Conservation (phyloP, 2,113 vertebrate genomes). For the Nesospiza acunhae region DNA sequence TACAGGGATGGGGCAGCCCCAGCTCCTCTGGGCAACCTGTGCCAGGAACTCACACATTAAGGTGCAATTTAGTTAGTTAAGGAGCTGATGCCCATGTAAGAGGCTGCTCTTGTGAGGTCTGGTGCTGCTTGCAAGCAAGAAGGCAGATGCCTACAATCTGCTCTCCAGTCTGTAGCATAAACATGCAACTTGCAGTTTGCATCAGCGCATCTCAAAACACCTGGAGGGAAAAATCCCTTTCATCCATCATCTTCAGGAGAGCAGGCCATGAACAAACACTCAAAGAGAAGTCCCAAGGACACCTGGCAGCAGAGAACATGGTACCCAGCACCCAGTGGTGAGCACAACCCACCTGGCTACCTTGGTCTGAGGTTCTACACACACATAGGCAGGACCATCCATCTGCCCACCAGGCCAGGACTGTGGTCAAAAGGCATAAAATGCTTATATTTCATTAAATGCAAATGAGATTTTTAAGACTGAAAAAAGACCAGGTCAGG, state of each 20-base stretch:
- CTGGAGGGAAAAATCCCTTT: neutral
- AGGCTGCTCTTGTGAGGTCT: neutral
- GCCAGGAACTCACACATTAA: neutral
- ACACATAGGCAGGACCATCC: neutral
- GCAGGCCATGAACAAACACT: neutral
- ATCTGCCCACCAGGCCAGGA: neutral
- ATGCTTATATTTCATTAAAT: neutral
- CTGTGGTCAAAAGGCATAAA: neutral
- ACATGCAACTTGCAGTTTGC: neutral
- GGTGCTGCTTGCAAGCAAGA: neutral
- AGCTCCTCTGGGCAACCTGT: neutral
- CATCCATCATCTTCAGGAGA: neutral
- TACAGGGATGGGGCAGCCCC: neutral
- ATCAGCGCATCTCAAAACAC: neutral
- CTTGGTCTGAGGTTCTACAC: neutral
- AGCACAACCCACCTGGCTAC: neutral
- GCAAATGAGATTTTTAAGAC: neutral
- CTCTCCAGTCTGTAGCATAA: neutral
- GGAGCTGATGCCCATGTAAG: neutral
- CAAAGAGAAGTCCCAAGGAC: neutral
- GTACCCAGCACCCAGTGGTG: rapidly evolving
- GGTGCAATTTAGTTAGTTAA: neutral
- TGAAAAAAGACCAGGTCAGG: neutral
- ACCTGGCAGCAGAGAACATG: neutral
- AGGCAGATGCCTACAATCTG: neutral